phyloP scores from a whole-genome alignment of 2,797 vertebrate species.

The Gorsachius magnificus region DNA sequence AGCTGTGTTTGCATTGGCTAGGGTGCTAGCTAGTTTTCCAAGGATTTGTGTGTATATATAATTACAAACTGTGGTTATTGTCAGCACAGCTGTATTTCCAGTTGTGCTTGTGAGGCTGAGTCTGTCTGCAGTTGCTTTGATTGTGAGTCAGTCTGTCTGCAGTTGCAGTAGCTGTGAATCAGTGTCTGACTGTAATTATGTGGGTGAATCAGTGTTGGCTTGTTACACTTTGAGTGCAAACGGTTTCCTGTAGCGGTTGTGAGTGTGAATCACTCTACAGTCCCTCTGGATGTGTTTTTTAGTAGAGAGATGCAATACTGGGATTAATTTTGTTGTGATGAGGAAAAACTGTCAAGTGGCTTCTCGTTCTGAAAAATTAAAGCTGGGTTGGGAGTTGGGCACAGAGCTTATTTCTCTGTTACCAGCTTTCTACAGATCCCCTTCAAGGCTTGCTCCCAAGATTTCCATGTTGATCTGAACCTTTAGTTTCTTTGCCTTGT shows the following conservation, averaged over 20 bases:
- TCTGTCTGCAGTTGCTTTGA: conserved; percentile 60
- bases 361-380: conserved; percentile 46
- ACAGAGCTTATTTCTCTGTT: background rate
- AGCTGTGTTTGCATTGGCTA: accelerated
- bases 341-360: conserved; percentile 19
- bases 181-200: conserved; percentile 62
- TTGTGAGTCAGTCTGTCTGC: conserved; percentile 65
- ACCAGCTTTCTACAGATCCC: background rate
- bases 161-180: conserved; percentile 65
- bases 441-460: background rate
- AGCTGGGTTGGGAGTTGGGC: conserved; percentile 2
- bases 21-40: background rate
- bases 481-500: background rate
- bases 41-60: background rate
- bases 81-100: conserved; percentile 13
- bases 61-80: background rate
- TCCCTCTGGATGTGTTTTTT: conserved; percentile 55
- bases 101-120: conserved; percentile 29
- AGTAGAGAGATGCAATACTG: conserved; percentile 21
- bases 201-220: conserved; percentile 56
- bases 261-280: conserved; percentile 53
- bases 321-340: conserved; percentile 61
- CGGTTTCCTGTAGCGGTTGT: conserved; percentile 43
- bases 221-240: conserved; percentile 56
- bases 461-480: background rate